A percentile compares a stretch with the other conserved stretches of the same genome.
Evolutionary conservation across 2,113 vertebrate species (phyloP).

Genomic region (Cyphomyrus plagiostoma): DNA sequence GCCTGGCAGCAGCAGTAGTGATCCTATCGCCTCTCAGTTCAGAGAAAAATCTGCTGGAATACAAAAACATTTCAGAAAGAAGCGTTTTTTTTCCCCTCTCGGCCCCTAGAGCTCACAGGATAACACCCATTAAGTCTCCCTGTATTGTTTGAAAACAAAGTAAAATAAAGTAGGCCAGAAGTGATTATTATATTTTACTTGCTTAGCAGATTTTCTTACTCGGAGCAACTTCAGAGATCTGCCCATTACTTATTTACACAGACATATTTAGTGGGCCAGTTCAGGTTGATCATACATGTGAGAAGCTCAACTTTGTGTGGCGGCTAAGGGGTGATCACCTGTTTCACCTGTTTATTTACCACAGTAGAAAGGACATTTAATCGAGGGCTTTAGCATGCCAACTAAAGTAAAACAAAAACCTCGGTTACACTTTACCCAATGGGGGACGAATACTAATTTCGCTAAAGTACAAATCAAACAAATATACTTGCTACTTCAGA

Average conservation of each 20-base stretch:
- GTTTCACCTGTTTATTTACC: background rate
- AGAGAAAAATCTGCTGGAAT: background rate
- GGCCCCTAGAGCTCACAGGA: background rate
- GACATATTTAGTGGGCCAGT: background rate
- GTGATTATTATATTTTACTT: background rate
- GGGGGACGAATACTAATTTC: background rate
- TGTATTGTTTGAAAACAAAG: conserved; percentile 1
- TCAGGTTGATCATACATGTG: background rate
- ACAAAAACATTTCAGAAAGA: background rate
- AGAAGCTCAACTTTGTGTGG: background rate
- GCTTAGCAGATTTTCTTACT: background rate
- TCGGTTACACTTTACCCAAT: background rate
- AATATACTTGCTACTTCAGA: background rate
- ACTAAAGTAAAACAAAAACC: background rate
- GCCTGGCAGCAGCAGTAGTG: background rate
- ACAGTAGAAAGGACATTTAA: background rate
- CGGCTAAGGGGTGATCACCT: background rate
- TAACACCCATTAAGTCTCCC: background rate
- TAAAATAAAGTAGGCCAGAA: background rate
- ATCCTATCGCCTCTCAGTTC: background rate
- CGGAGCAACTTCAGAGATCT: background rate
- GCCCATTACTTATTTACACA: background rate
- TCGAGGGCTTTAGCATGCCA: background rate
- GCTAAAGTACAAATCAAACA: background rate
- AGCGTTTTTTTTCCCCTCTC: background rate